Conservation (phyloP, 1,140 invertebrate species). For the Penaeus chinensis region DNA sequence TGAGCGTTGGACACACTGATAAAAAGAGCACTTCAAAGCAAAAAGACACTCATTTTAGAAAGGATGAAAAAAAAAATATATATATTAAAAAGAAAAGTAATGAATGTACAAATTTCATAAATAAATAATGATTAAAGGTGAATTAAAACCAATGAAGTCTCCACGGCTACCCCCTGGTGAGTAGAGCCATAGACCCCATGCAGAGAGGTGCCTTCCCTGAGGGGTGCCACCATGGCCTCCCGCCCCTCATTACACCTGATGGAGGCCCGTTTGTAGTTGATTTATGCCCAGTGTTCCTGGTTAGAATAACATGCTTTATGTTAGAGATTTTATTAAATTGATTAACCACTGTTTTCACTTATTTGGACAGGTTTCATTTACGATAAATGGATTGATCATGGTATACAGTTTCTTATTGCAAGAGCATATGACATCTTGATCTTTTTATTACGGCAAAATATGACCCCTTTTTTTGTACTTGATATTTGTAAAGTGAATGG, state of each 20-base stretch:
- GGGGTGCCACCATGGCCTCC: constrained; percentile 43
- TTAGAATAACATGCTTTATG: constrained; percentile 14
- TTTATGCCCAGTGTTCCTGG: constrained; percentile 23
- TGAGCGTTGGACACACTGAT: background rate
- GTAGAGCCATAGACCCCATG: constrained; percentile 47
- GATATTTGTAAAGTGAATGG: too few relatives aligned
- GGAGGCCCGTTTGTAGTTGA: constrained; percentile 27
- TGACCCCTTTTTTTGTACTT: too few relatives aligned
- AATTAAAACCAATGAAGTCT: too few relatives aligned
- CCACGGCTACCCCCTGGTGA: constrained; percentile 2
- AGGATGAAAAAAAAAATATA: background rate
- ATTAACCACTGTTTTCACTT: too few relatives aligned
- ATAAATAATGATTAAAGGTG: too few relatives aligned
- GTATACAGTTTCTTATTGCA: too few relatives aligned
- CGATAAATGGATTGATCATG: too few relatives aligned
- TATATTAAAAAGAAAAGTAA: background rate
- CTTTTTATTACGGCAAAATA: too few relatives aligned
- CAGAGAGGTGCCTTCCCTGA: constrained; percentile 60
- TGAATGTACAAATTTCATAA: constrained; percentile 36
- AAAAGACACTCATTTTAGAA: too few relatives aligned
- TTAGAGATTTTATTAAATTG: background rate
- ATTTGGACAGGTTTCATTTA: too few relatives aligned
- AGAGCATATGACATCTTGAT: too few relatives aligned
- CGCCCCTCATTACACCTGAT: constrained; percentile 38
- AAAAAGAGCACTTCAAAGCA: too few relatives aligned